A percentile compares a stretch with the other conserved stretches of the same genome.
These are phyloP conservation scores for Scomber scombrus DNA, from an alignment of 2,113 vertebrate species.

Conservation along the genomic window DNA sequence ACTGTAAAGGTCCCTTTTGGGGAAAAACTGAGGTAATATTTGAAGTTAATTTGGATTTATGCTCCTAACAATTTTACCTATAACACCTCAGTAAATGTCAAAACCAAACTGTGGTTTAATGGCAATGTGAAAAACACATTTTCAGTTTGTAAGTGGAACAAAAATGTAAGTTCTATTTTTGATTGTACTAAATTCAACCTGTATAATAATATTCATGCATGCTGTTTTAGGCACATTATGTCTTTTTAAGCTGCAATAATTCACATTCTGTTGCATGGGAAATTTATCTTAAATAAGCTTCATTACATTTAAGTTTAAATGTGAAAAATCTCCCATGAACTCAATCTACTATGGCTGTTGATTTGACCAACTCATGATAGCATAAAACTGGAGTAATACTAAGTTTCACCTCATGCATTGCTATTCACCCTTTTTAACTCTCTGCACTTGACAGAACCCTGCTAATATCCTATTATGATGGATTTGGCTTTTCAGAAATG, in stretches of 20 bases:
- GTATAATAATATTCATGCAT: not conserved
- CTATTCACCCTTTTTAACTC: not conserved
- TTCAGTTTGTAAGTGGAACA: not conserved
- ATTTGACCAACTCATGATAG: not conserved
- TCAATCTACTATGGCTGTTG: not conserved
- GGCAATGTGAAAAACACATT: no score
- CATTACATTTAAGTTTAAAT: not conserved
- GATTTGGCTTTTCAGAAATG: not conserved
- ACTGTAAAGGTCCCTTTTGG: not conserved
- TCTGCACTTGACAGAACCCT: not conserved
- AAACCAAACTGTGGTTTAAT: not conserved
- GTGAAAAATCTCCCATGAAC: not conserved
- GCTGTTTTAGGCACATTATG: not conserved
- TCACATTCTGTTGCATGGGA: no score
- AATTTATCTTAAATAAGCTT: not conserved
- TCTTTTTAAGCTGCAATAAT: no score
- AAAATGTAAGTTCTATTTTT: not conserved
- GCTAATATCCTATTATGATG: not conserved
- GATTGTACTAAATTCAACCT: not conserved
- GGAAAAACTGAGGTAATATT: not conserved
- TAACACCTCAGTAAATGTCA: not conserved
- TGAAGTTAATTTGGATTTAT: not conserved
- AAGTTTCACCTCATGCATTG: not conserved
- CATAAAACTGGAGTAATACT: not conserved
- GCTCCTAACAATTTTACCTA: not conserved